Evolutionary conservation across 2,888 invertebrate species (phyloP), one percentile per base, ranked within the genome.

Genomic region (Pterobdella sp.): DNA sequence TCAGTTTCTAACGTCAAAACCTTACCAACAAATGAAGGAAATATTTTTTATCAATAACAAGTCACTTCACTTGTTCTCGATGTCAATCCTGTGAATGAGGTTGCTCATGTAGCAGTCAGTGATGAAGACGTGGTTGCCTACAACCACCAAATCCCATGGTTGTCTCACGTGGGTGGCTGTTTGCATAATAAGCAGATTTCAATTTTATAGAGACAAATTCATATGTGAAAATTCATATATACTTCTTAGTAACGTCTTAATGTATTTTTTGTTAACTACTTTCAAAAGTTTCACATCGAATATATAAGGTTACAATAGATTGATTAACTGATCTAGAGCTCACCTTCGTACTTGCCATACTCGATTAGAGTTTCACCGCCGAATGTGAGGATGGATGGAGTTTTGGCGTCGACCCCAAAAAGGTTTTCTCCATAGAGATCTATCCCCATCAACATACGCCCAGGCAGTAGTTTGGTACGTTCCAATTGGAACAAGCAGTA

Each of bases 111-210:
- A 71, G 36, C 71, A 71, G 35, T 71, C 71, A 22, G 63, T 60
- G 60, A 71, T 52, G 34, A 35, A 71, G n/a, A 71, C 26, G 34
- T 63, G 26, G 22, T 37, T 22, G 31, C 31, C 63, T 18, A 71
- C 52, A 1, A 71, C n/a, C 29, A 63, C 71, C 36, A 71, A n/a
- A 31, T 71, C 71, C 71, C 71, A 71, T 22, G 71, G 71, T 34
- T 71, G 71, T 35, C n/a, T 22, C 26, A 71, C n/a, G 2, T n/a
- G n/a, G 0, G 69, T 26, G n/a, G 63, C 35, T 56, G 60, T 56
- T 63, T 63, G 7, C 7, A 63, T 7, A 63, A 63, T 14, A 63
- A 26, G n/a, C 26, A 10, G 10, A 7, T 26, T n/a, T 7, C 7
- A 7, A 31, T n/a, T n/a, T n/a, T n/a, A n/a, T n/a, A n/a, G n/a